Evolutionary conservation across 2,113 vertebrate genomes (phyloP).

Genomic region (Acrocephalus arundinaceus): DNA sequence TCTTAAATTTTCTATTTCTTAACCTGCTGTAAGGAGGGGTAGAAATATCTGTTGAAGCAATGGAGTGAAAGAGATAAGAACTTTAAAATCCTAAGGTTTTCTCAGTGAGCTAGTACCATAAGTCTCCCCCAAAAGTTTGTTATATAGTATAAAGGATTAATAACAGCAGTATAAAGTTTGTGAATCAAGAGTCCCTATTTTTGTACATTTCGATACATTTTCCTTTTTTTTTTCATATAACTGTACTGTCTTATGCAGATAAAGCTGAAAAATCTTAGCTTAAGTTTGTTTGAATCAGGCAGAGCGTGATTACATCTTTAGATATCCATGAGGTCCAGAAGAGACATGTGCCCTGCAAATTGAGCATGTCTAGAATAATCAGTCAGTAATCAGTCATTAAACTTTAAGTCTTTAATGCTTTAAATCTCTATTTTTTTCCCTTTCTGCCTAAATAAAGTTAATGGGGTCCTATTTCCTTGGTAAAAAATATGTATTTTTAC

Average conservation of each 20-base stretch:
- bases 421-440: neutral
- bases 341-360: neutral
- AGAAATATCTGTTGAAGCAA: conserved; percentile 16
- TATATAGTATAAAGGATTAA: neutral
- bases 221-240: neutral
- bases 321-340: neutral
- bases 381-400: neutral
- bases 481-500: neutral
- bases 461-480: neutral
- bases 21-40: neutral
- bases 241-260: neutral
- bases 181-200: neutral
- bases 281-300: neutral
- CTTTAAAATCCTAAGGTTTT: conserved; percentile 4
- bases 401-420: neutral
- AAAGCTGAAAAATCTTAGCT: neutral
- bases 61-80: conserved; percentile 16
- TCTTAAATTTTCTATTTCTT: conserved; percentile 8
- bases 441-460: neutral
- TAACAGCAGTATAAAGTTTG: neutral
- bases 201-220: neutral
- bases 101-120: conserved; percentile 5
- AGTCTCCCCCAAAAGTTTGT: neutral
- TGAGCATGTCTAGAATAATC: neutral
- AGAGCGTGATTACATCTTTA: neutral